These are phyloP conservation scores for Hippocampus barbouri DNA, from an alignment of 2,113 vertebrate species.

Conservation along the genomic window DNA sequence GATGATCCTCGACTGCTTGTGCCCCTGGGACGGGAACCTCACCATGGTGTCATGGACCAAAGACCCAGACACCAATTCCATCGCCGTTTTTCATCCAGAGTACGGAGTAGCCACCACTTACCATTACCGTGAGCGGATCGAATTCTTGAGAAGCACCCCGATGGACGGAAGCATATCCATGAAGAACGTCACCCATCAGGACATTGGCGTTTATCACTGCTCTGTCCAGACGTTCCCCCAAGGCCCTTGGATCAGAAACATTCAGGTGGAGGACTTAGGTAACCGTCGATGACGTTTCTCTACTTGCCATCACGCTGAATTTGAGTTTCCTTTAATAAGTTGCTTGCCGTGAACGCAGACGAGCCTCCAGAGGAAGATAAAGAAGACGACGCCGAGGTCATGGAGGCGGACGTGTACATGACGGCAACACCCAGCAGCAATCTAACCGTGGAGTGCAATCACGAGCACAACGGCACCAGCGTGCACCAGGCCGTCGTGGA, in stretches of 20 bases:
- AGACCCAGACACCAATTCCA: constrained; percentile 34
- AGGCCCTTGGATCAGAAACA: constrained; percentile 70
- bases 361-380: constrained; percentile 44
- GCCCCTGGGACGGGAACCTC: constrained; percentile 59
- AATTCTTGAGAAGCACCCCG: constrained; percentile 58
- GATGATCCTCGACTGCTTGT: constrained; percentile 76
- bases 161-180: constrained; percentile 74
- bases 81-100: constrained; percentile 70
- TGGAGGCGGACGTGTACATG: constrained; percentile 11
- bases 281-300: constrained; percentile 20
- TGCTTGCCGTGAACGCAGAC: constrained; percentile 33
- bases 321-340: neutral
- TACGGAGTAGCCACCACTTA: constrained; percentile 35
- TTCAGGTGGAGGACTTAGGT: constrained; percentile 72
- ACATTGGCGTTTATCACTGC: constrained; percentile 74
- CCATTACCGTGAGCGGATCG: constrained; percentile 64
- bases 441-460: constrained; percentile 65
- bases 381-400: neutral
- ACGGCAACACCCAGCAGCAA: constrained; percentile 54
- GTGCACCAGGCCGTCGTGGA: constrained; percentile 67
- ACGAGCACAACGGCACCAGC: constrained; percentile 18
- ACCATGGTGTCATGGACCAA: constrained; percentile 79
- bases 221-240: constrained; percentile 70
- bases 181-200: constrained; percentile 67
- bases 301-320: neutral